Evolutionary conservation across 2,797 vertebrate species (phyloP).

Genomic region (Podarcis lilfordi): DNA sequence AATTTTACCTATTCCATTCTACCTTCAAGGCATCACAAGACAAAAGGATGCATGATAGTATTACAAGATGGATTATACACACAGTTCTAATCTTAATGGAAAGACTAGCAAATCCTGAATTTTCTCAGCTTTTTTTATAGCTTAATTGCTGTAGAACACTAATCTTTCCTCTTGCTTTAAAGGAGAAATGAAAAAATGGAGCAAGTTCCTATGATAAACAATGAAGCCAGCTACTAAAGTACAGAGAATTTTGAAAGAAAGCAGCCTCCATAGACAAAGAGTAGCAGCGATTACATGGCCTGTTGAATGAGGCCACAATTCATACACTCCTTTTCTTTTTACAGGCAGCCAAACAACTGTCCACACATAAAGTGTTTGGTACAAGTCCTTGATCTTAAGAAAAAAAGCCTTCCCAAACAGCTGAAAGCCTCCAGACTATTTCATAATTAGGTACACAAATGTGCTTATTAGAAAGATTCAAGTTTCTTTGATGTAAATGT

Average conservation of each 20-base stretch:
- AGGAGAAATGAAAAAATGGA: conserved; percentile 44
- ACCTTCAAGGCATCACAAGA: neutral
- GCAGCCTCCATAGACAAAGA: conserved; percentile 61
- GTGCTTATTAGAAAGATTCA: conserved; percentile 60
- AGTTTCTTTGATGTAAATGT: conserved; percentile 76
- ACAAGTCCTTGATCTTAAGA: conserved; percentile 49
- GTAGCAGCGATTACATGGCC: conserved; percentile 62
- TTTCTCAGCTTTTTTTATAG: neutral
- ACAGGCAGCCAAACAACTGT: conserved; percentile 43
- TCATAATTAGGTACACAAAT: conserved; percentile 43
- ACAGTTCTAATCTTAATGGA: too few relatives aligned
- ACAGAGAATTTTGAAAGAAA: conserved; percentile 65
- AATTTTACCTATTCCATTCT: neutral
- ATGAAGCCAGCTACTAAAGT: conserved; percentile 66
- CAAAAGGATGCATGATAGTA: neutral
- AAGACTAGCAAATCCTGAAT: neutral
- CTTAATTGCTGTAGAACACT: conserved; percentile 11
- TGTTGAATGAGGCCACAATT: conserved; percentile 41
- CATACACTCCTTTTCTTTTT: conserved; percentile 16
- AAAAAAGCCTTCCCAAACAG: neutral
- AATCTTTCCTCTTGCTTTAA: conserved; percentile 1
- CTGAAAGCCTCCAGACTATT: conserved; percentile 45
- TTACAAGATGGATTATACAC: neutral
- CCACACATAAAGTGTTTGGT: conserved; percentile 27
- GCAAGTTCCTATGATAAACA: conserved; percentile 51